Evolutionary conservation across 2,797 vertebrate genomes (phyloP), one percentile per base, ranked within the genome.

Genomic region (Karalla daura): DNA sequence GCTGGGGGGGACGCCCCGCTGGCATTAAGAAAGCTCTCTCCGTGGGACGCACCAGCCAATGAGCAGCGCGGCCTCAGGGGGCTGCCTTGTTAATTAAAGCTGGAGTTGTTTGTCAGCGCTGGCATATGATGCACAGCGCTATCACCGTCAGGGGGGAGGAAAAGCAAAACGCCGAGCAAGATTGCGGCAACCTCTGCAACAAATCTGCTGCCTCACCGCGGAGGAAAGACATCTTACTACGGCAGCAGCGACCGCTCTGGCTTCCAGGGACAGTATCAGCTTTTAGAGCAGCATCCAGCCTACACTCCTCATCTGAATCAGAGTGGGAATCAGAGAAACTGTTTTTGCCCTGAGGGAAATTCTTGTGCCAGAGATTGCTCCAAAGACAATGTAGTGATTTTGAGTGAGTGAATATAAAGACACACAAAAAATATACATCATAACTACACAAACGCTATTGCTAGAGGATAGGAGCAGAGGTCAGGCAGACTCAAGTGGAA

Each of bases 81-180:
- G 80, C 67, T 43, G 75, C 73, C 78, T 83, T 80, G 86, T 90
- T 90, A 89, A 91, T 91, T 91, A 90, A 89, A 89, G 76, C 81
- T 28, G 27, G 78, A 80, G 83, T 80, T 88, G 85, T 89, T 92
- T 91, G 85, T 90, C 85, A 88, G 86, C 8, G 66, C 46, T 37
- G 51, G 64, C 74, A 83, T 86, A 88, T 83, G 88, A 86, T 87
- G 78, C 86, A 84, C 80, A 70, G 68, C n/a, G 5, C 74, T 75
- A 85, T 86, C 81, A 70, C 82, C 27, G 49, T 65, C 33, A 49
- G 83, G 83, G 76, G n/a, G n/a, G n/a, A n/a, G n/a, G 70, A 79
- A 69, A 69, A 70, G 45, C 64, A 71, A 79, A 85, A 80, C 75
- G 69, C 47, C 4, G 68, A 82, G 77, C 63, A 50, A 74, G 61